These are phyloP conservation scores for Halocaridina rubra DNA, from an alignment of 2,888 invertebrate genomes.

Conservation along the genomic window DNA sequence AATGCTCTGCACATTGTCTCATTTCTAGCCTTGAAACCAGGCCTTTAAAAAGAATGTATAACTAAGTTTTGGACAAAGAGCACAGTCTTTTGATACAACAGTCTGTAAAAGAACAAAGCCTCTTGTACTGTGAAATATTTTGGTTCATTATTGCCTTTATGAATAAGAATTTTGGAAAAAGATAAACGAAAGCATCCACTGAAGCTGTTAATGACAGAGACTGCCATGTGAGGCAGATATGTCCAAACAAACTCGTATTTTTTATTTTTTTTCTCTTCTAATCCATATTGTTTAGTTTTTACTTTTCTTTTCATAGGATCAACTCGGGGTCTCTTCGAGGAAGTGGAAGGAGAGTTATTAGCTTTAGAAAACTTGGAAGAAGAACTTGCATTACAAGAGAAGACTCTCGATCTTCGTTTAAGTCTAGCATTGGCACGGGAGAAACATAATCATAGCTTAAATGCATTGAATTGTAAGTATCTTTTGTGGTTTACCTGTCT, in stretches of 20 bases:
- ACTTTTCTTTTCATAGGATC: conserved; percentile 25
- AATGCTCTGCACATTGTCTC: no score
- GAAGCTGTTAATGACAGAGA: neutral
- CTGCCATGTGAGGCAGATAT: neutral
- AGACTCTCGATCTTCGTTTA: conserved; percentile 55
- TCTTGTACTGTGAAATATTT: no score
- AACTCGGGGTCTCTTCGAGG: conserved; percentile 58
- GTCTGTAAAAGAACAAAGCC: no score
- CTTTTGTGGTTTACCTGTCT: no score
- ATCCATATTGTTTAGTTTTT: no score
- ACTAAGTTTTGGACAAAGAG: no score
- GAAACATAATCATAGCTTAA: conserved; percentile 47
- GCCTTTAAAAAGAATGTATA: no score
- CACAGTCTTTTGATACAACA: no score
- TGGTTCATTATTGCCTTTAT: no score
- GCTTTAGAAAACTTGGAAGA: conserved; percentile 52
- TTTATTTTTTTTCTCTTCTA: neutral
- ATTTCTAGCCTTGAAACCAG: no score
- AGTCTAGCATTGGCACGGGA: conserved; percentile 49
- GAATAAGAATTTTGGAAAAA: neutral
- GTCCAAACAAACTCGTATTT: neutral
- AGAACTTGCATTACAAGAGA: conserved; percentile 50
- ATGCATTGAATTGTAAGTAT: conserved; percentile 48
- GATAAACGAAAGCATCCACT: neutral
- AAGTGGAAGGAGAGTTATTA: conserved; percentile 53